Conservation (phyloP, 2,113 vertebrate genomes). For the Motacilla alba region DNA sequence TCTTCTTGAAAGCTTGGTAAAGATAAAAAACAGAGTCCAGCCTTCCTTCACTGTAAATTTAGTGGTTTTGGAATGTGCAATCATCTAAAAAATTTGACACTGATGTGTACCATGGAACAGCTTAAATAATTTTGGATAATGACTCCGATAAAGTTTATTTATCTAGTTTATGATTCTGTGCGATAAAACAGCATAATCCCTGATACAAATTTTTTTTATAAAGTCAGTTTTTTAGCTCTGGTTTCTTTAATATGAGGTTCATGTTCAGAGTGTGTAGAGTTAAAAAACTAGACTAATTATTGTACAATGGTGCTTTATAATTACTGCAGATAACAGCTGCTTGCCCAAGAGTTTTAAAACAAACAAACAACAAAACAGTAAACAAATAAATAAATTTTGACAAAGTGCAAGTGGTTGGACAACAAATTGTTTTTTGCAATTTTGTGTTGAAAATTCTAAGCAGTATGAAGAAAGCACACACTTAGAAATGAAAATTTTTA, state of each 20-base stretch:
- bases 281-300: neutral
- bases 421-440: neutral
- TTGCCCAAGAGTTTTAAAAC: slow-evolving; percentile 1
- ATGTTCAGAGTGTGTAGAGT: neutral
- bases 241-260: neutral
- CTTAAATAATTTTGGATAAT: neutral
- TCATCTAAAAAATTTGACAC: neutral
- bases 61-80: neutral
- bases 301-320: neutral
- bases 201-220: neutral
- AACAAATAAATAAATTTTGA: neutral
- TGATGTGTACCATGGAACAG: neutral
- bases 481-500: neutral
- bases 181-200: neutral
- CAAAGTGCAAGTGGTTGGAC: neutral
- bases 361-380: neutral
- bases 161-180: neutral
- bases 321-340: neutral
- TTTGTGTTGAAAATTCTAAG: neutral
- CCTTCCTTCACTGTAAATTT: slow-evolving; percentile 4
- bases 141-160: neutral
- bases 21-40: slow-evolving; percentile 25
- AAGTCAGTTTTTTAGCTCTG: neutral
- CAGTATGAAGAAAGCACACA: neutral
- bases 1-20: slow-evolving; percentile 15